Conservation (phyloP, 2,888 invertebrate species). For the Lottia gigantea region DNA sequence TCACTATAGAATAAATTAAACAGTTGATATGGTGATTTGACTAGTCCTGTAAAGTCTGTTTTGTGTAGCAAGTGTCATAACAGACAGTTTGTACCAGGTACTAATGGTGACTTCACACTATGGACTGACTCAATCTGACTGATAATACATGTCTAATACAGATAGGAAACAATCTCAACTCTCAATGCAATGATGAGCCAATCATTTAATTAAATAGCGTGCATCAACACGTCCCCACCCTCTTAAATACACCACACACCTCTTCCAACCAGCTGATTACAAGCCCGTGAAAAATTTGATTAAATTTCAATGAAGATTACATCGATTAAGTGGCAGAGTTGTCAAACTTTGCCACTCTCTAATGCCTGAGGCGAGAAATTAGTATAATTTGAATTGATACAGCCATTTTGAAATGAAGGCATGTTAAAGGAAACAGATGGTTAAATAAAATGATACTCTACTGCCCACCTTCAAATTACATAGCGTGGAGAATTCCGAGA, state of each 20-base stretch:
- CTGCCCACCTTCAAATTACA: too few species aligned
- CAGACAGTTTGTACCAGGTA: background rate
- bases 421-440: slow-evolving; percentile 7
- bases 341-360: slow-evolving; percentile 10
- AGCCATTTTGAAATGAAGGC: slow-evolving; percentile 3
- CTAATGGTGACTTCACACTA: background rate
- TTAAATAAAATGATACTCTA: background rate
- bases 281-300: slow-evolving; percentile 6
- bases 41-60: background rate
- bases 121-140: background rate
- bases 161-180: background rate
- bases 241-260: background rate
- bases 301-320: slow-evolving; percentile 1
- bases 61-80: background rate
- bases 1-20: too few species aligned
- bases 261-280: background rate
- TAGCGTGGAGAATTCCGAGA: too few species aligned
- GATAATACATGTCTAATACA: background rate
- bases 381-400: slow-evolving; percentile 1
- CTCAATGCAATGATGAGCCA: background rate
- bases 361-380: slow-evolving; percentile 4
- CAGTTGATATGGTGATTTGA: too few species aligned
- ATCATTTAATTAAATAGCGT: background rate
- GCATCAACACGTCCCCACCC: background rate
- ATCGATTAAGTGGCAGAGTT: slow-evolving; percentile 11